Percentiles rank a stretch among this genome's conserved stretches.
Evolutionary conservation across 2,888 invertebrate genomes (phyloP).

Genomic region (Alcis repandata): DNA sequence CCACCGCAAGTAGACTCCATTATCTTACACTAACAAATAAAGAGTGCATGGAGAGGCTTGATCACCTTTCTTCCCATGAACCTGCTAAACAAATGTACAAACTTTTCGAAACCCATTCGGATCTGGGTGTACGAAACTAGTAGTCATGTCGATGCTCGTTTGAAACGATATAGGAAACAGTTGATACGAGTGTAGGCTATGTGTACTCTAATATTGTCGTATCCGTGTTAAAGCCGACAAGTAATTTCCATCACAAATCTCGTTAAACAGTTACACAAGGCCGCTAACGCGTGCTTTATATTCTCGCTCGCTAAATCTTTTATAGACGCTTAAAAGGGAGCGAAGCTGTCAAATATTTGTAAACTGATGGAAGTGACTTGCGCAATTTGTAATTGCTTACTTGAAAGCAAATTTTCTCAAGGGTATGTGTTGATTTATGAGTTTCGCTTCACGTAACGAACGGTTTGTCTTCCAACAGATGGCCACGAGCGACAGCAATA

Average conservation of each 20-base stretch:
- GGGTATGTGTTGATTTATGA: slow-evolving; percentile 47
- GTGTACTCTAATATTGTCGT: slow-evolving; percentile 21
- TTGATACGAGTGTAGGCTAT: slow-evolving; percentile 16
- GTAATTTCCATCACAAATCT: slow-evolving; percentile 27
- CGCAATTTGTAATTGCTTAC: slow-evolving; percentile 47
- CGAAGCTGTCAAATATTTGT: slow-evolving; percentile 55
- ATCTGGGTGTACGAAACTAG: slow-evolving; percentile 52
- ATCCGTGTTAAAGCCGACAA: slow-evolving; percentile 10
- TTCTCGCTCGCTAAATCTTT: slow-evolving; percentile 40
- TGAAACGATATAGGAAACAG: background rate
- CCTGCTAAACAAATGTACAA: slow-evolving; percentile 40
- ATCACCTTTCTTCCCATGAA: slow-evolving; percentile 59
- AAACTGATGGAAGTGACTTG: slow-evolving; percentile 50
- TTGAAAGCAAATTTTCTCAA: slow-evolving; percentile 46
- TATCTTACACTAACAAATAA: slow-evolving; percentile 73
- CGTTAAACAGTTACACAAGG: slow-evolving; percentile 29
- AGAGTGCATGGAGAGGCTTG: slow-evolving; percentile 80
- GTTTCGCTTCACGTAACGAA: slow-evolving; percentile 43
- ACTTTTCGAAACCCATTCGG: slow-evolving; percentile 53
- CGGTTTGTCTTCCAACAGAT: slow-evolving; percentile 78
- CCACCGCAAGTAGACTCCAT: slow-evolving; percentile 79
- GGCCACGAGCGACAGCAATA: slow-evolving; percentile 88
- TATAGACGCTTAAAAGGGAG: slow-evolving; percentile 56
- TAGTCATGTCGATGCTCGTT: slow-evolving; percentile 14
- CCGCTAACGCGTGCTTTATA: slow-evolving; percentile 31